Percentiles rank a stretch among this genome's conserved stretches.
phyloP scores from a whole-genome alignment of 2,888 invertebrate species.

The Cryptophagus acutangulus region DNA sequence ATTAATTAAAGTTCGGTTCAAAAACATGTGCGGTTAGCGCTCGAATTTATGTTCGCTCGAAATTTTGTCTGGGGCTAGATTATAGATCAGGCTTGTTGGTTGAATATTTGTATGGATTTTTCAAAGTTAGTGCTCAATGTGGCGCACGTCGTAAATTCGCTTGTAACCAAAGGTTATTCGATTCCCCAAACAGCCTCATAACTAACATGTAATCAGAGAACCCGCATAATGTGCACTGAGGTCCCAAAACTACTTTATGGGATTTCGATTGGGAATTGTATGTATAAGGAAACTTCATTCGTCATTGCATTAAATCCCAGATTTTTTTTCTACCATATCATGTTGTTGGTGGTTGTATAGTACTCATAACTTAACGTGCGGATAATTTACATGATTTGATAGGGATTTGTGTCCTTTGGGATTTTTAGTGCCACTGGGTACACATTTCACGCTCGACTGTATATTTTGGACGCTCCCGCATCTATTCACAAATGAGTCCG shows the following conservation, averaged over 20 bases:
- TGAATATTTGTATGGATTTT: background rate
- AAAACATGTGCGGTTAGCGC: no score
- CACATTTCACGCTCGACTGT: constrained; percentile 6
- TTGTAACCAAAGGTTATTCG: constrained; percentile 5
- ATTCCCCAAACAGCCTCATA: constrained; percentile 7
- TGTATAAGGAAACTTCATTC: background rate
- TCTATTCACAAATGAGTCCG: no score
- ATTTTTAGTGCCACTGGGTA: background rate
- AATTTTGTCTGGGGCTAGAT: no score
- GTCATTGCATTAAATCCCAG: background rate
- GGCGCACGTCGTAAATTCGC: background rate
- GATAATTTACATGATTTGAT: no score
- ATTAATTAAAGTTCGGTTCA: no score
- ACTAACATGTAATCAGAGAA: constrained; percentile 5
- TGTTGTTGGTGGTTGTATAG: no score
- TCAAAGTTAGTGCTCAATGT: background rate
- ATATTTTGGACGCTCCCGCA: constrained; percentile 1
- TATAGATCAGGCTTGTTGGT: no score
- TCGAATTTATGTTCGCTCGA: no score
- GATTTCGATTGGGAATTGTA: background rate
- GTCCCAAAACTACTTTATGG: background rate
- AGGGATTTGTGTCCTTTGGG: no score
- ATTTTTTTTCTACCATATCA: no score
- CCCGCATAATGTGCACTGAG: background rate
- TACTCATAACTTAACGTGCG: no score